Conservation (phyloP, 1,140 invertebrate genomes). For the Bombus huntii region DNA sequence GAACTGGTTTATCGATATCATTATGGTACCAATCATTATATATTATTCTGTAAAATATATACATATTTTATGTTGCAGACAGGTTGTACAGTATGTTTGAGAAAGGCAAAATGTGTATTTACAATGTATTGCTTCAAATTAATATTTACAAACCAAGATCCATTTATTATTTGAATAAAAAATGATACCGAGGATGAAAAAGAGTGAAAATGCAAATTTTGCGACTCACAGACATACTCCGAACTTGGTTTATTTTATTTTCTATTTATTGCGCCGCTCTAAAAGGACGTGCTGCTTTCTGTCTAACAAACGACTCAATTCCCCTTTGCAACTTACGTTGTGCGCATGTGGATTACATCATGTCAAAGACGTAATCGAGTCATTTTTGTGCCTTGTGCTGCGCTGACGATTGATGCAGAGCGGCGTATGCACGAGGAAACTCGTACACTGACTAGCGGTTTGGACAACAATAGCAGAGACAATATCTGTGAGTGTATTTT, state of each 20-base stretch:
- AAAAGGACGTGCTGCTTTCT: conserved; percentile 55
- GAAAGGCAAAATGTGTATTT: conserved; percentile 41
- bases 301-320: conserved; percentile 45
- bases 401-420: conserved; percentile 74
- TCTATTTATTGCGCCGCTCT: conserved; percentile 52
- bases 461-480: conserved; percentile 77
- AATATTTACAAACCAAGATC: background rate
- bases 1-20: conserved; percentile 46
- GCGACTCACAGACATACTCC: conserved; percentile 44
- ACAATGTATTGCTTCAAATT: background rate
- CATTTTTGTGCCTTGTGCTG: conserved; percentile 79
- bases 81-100: conserved; percentile 68
- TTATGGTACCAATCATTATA: conserved; percentile 57
- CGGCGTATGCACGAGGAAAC: conserved; percentile 76
- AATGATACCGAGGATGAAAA: background rate
- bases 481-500: conserved; percentile 74
- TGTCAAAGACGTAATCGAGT: conserved; percentile 72
- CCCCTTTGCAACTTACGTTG: conserved; percentile 47
- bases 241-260: conserved; percentile 53
- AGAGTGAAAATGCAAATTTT: conserved; percentile 23
- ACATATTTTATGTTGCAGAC: conserved; percentile 74
- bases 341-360: conserved; percentile 50
- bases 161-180: background rate
- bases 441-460: conserved; percentile 76
- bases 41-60: conserved; percentile 74